Conservation (phyloP, 1,140 invertebrate species). For the Solenopsis fugax region DNA sequence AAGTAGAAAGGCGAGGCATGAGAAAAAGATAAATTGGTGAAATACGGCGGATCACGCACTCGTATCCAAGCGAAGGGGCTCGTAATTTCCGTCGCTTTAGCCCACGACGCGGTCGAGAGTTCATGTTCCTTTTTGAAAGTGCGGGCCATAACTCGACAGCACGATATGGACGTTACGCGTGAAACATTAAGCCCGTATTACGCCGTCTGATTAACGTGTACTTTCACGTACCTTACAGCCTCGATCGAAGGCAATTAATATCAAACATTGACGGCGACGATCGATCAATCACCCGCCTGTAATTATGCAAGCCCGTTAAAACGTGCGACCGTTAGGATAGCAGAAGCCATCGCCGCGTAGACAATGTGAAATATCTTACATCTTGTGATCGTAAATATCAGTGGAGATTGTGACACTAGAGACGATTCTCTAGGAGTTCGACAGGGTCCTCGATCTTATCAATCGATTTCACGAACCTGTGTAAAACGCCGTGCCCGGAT, state of each 20-base stretch:
- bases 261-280: conserved; percentile 12
- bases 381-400: conserved; percentile 30
- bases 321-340: conserved; percentile 8
- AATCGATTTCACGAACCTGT: conserved; percentile 17
- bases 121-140: conserved; percentile 72
- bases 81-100: conserved; percentile 73
- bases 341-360: neutral
- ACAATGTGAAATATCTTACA: conserved; percentile 40
- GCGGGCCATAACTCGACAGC: conserved; percentile 66
- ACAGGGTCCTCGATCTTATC: conserved; percentile 59
- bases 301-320: conserved; percentile 24
- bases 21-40: conserved; percentile 49
- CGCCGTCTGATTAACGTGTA: conserved; percentile 68
- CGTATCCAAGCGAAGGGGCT: conserved; percentile 52
- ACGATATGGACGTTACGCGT: conserved; percentile 56
- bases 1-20: conserved; percentile 21
- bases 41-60: conserved; percentile 63
- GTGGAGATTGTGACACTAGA: conserved; percentile 45
- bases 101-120: conserved; percentile 55
- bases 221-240: conserved; percentile 60
- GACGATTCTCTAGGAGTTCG: conserved; percentile 16
- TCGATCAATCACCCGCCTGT: neutral
- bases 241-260: conserved; percentile 40
- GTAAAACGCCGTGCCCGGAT: conserved; percentile 19
- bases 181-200: conserved; percentile 73